phyloP scores from a whole-genome alignment of 2,113 vertebrate species.

The Amphiprion ocellaris region DNA sequence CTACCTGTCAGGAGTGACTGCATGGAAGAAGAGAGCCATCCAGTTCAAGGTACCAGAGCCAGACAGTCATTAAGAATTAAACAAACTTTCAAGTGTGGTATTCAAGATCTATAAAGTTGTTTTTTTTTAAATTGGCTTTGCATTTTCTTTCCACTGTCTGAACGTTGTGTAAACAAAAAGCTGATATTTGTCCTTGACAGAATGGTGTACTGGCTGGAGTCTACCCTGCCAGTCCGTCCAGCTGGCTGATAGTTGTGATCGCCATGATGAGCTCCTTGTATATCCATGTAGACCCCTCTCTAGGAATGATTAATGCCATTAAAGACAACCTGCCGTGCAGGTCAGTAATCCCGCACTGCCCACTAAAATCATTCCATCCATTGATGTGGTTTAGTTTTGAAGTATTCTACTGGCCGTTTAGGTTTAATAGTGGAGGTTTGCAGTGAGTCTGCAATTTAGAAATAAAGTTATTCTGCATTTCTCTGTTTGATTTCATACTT shows the following conservation, averaged over 20 bases:
- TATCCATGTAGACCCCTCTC: constrained; percentile 87
- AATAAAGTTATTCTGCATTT: background rate
- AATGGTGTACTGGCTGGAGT: constrained; percentile 93
- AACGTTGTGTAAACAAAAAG: background rate
- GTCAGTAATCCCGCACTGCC: constrained; percentile 77
- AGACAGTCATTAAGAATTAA: background rate
- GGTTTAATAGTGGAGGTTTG: background rate
- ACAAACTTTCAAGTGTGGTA: background rate
- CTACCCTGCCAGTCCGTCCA: constrained; percentile 95
- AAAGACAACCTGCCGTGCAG: constrained; percentile 85
- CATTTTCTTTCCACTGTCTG: background rate
- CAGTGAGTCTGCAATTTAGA: no score
- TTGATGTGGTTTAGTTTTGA: background rate
- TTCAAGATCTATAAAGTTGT: background rate
- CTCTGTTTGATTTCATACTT: background rate
- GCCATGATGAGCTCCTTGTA: constrained; percentile 91
- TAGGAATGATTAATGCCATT: constrained; percentile 89
- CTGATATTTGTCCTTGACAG: constrained; percentile 73
- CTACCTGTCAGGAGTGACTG: constrained; percentile 89
- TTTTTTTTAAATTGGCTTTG: background rate
- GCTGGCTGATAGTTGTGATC: constrained; percentile 92
- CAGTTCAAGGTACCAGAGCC: constrained; percentile 87
- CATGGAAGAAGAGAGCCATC: constrained; percentile 93
- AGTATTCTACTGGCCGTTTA: background rate
- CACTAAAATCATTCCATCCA: background rate